Conservation (phyloP, 2,113 vertebrate species). For the Dipodomys spectabilis region DNA sequence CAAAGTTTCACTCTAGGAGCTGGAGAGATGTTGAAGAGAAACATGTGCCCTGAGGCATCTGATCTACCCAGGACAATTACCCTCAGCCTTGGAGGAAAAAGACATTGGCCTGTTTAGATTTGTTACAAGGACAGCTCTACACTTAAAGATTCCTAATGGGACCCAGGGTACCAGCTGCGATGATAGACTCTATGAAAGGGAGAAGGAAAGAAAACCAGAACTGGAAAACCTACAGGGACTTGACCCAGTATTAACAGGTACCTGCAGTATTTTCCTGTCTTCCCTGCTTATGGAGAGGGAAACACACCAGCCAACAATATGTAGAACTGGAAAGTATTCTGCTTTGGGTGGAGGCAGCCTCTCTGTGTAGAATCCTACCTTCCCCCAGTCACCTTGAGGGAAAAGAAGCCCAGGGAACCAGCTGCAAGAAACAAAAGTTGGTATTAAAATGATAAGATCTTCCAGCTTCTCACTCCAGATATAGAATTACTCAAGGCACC, state of each 20-base stretch:
- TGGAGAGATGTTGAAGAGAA: not conserved
- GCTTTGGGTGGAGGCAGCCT: not conserved
- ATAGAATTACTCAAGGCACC: constrained; percentile 73
- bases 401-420: constrained; percentile 41
- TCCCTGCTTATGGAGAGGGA: constrained; percentile 53
- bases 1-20: not conserved
- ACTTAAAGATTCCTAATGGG: not conserved
- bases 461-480: constrained; percentile 60
- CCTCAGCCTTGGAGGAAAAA: not conserved
- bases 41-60: not conserved
- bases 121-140: not conserved
- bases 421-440: constrained; percentile 69
- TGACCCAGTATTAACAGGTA: not conserved
- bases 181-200: not conserved
- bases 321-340: constrained; percentile 6
- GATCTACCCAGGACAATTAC: not conserved
- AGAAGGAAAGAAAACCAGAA: constrained; percentile 5
- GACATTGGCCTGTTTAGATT: not conserved
- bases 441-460: constrained; percentile 79
- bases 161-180: not conserved
- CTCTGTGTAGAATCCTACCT: not conserved
- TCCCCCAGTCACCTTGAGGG: constrained; percentile 27
- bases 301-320: not conserved
- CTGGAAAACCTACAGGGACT: not conserved
- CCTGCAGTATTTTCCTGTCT: constrained; percentile 52